phyloP scores from a whole-genome alignment of 1,140 invertebrate genomes.

The Olivierus martensii region DNA sequence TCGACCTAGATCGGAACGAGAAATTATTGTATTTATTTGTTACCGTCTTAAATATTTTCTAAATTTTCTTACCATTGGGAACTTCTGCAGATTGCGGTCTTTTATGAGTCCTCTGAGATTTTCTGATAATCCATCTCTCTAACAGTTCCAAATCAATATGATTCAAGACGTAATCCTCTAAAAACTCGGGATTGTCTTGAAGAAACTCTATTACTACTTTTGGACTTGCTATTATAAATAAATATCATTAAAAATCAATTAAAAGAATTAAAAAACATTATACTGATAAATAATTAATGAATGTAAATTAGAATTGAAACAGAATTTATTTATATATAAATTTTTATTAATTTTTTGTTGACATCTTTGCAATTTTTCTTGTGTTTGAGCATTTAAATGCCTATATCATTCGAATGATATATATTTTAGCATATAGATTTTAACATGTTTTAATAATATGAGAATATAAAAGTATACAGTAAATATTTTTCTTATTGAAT shows the following conservation, averaged over 20 bases:
- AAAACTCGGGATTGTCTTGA: constrained; percentile 38
- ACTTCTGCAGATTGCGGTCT: background rate
- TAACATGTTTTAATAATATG: too few relatives aligned
- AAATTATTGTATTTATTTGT: background rate
- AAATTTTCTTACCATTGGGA: background rate
- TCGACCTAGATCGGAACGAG: constrained; percentile 16
- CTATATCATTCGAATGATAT: too few relatives aligned
- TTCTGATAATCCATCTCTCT: constrained; percentile 43
- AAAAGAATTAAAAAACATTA: too few relatives aligned
- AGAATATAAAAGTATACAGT: too few relatives aligned
- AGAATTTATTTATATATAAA: too few relatives aligned
- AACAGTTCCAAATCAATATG: constrained; percentile 40
- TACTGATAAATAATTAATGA: too few relatives aligned
- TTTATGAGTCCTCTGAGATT: constrained; percentile 30
- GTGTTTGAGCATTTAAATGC: too few relatives aligned
- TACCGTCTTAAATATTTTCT: background rate
- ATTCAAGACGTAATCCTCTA: constrained; percentile 40
- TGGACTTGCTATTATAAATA: constrained; percentile 4
- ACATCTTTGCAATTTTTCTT: too few relatives aligned
- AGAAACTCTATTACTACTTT: constrained; percentile 32
- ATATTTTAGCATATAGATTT: too few relatives aligned
- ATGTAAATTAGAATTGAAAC: too few relatives aligned
- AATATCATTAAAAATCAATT: background rate
- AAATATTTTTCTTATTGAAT: too few relatives aligned
- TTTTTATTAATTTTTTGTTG: too few relatives aligned